phyloP scores from a whole-genome alignment of 1,140 invertebrate genomes.

The Hylaeus volcanicus region DNA sequence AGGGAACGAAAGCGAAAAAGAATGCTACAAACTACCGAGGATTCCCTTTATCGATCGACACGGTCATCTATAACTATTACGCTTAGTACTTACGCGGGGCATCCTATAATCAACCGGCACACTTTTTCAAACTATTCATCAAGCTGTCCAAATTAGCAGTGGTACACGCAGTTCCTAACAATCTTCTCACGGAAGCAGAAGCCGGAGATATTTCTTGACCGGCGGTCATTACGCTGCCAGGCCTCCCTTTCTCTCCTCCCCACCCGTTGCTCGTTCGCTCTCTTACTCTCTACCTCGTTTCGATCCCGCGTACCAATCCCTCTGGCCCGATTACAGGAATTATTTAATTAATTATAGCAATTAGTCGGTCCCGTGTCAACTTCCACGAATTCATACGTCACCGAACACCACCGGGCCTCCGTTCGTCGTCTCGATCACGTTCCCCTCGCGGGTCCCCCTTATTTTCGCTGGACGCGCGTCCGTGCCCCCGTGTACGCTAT shows the following conservation, averaged over 20 bases:
- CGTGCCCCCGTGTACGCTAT: background rate
- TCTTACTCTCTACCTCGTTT: background rate
- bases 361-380: slow-evolving; percentile 62
- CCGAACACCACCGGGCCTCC: slow-evolving; percentile 7
- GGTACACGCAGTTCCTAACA: slow-evolving; percentile 47
- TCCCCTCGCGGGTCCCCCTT: no score
- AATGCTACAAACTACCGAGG: slow-evolving; percentile 36
- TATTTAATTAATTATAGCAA: slow-evolving; percentile 71
- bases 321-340: slow-evolving; percentile 67
- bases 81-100: slow-evolving; percentile 51
- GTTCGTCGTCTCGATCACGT: background rate
- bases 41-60: slow-evolving; percentile 58
- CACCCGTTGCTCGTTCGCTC: background rate
- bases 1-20: slow-evolving; percentile 44
- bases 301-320: slow-evolving; percentile 20
- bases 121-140: slow-evolving; percentile 65
- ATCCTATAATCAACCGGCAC: slow-evolving; percentile 62
- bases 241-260: background rate
- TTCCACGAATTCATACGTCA: slow-evolving; percentile 52
- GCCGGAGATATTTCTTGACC: slow-evolving; percentile 48
- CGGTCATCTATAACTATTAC: slow-evolving; percentile 54
- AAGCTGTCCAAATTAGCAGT: slow-evolving; percentile 63
- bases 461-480: slow-evolving; percentile 26
- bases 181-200: slow-evolving; percentile 61
- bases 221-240: slow-evolving; percentile 48